A percentile compares a stretch with the other conserved stretches of the same genome.
Evolutionary conservation across 2,113 vertebrate genomes (phyloP).

Genomic region (Tonatia bakeri): DNA sequence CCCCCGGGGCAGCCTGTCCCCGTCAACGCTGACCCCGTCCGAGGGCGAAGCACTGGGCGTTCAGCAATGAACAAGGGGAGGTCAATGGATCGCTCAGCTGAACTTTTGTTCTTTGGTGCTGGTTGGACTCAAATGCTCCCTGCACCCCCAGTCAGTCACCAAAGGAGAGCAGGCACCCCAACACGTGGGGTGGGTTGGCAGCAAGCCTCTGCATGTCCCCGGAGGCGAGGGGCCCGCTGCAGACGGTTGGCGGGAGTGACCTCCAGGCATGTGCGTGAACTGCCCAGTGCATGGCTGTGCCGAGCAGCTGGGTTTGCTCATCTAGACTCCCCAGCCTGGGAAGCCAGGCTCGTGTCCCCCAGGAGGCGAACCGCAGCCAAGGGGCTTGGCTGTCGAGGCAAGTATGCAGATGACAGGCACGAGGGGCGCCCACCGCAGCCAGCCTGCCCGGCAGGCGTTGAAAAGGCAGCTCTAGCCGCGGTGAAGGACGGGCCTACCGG

Average conservation of each 20-base stretch:
- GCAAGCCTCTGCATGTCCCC: not conserved
- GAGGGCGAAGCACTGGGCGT: not conserved
- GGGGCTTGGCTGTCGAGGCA: not conserved
- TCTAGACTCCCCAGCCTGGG: not conserved
- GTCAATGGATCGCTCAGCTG: conserved; percentile 35
- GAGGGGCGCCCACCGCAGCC: not conserved
- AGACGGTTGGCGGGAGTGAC: not conserved
- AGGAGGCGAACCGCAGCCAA: not conserved
- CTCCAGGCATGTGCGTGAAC: not conserved
- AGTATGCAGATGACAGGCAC: not conserved
- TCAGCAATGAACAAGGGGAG: not conserved
- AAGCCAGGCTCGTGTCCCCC: not conserved
- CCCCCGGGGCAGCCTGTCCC: conserved; percentile 55
- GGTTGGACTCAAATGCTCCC: conserved; percentile 42
- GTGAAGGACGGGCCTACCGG: not conserved
- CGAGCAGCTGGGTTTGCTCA: conserved; percentile 15
- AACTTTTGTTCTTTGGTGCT: not conserved
- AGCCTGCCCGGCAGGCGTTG: not conserved
- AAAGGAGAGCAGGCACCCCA: conserved; percentile 40
- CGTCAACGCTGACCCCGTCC: conserved; percentile 35
- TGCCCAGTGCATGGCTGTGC: conserved; percentile 18
- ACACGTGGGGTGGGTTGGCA: not conserved
- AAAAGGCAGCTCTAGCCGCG: not conserved
- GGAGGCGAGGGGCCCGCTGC: not conserved
- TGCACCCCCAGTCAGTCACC: conserved; percentile 41